Conservation (phyloP, 2,797 vertebrate species). For the Siniperca undulata region DNA sequence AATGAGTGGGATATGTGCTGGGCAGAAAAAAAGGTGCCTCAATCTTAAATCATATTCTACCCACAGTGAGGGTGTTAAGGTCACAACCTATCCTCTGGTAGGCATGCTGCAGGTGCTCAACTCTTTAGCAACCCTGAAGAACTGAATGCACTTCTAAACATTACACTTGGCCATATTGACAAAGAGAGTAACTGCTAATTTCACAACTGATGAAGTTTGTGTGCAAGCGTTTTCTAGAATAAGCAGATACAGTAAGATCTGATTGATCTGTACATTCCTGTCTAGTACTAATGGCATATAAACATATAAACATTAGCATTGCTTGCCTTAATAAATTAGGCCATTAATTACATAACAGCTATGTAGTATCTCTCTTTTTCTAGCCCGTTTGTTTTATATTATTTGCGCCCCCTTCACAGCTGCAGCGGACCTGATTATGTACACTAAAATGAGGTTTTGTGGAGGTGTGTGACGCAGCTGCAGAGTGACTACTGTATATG, state of each 20-base stretch:
- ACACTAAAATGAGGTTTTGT: not conserved
- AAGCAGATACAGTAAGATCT: not conserved
- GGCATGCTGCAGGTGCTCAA: not conserved
- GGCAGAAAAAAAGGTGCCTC: slow-evolving; percentile 1
- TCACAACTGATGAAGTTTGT: not conserved
- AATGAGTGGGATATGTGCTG: slow-evolving; percentile 18
- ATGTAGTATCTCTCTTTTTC: not conserved
- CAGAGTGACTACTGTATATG: not conserved
- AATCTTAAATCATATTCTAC: not conserved
- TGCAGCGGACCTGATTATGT: not conserved
- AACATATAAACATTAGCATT: not conserved
- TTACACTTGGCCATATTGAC: not conserved
- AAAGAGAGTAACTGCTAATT: not conserved
- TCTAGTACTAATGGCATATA: not conserved
- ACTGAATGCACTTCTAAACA: not conserved
- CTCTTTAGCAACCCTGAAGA: not conserved
- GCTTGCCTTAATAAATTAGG: slow-evolving; percentile 11
- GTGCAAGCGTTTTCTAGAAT: not conserved
- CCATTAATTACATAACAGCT: not conserved
- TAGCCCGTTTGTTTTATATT: slow-evolving; percentile 3
- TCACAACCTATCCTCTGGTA: not conserved
- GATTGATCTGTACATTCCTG: not conserved
- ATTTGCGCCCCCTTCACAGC: not conserved
- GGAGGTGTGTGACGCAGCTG: not conserved
- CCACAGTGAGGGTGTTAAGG: not conserved